A percentile compares a stretch with the other conserved stretches of the same genome.
Evolutionary conservation across 2,888 invertebrate species (phyloP).

Genomic region (Drosophila ezoana): DNA sequence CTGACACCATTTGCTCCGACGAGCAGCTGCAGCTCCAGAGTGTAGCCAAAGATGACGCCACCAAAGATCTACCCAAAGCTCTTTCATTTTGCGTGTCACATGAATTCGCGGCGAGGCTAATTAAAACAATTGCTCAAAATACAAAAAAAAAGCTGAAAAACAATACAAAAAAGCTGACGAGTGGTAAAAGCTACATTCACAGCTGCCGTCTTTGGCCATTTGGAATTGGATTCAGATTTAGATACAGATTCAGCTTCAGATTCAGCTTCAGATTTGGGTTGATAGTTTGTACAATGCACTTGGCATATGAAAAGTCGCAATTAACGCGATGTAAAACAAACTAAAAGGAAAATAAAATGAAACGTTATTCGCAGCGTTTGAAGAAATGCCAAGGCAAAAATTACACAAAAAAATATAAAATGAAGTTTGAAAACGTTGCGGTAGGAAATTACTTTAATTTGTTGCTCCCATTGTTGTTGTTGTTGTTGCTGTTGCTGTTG

Average conservation of each 20-base stretch:
- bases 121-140: conserved; percentile 63
- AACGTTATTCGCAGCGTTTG: conserved; percentile 27
- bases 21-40: conserved; percentile 37
- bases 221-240: conserved; percentile 33
- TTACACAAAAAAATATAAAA: conserved; percentile 19
- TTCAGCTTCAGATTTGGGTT: conserved; percentile 43
- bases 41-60: conserved; percentile 59
- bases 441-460: conserved; percentile 81
- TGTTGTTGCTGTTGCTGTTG: conserved; percentile 41
- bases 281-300: conserved; percentile 50
- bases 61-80: conserved; percentile 24
- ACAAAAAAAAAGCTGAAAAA: conserved; percentile 5
- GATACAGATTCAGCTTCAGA: conserved; percentile 10
- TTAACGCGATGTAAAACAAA: conserved; percentile 58
- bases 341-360: conserved; percentile 19
- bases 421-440: conserved; percentile 66
- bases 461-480: conserved; percentile 69
- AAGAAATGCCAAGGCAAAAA: conserved; percentile 35
- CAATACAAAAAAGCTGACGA: conserved; percentile 8
- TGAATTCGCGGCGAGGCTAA: conserved; percentile 58
- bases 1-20: conserved; percentile 64
- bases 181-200: conserved; percentile 36
- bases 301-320: conserved; percentile 75
- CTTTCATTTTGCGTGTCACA: conserved; percentile 57
- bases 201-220: conserved; percentile 32